Conservation (phyloP, 2,113 vertebrate genomes). For the Megalops atlanticus region DNA sequence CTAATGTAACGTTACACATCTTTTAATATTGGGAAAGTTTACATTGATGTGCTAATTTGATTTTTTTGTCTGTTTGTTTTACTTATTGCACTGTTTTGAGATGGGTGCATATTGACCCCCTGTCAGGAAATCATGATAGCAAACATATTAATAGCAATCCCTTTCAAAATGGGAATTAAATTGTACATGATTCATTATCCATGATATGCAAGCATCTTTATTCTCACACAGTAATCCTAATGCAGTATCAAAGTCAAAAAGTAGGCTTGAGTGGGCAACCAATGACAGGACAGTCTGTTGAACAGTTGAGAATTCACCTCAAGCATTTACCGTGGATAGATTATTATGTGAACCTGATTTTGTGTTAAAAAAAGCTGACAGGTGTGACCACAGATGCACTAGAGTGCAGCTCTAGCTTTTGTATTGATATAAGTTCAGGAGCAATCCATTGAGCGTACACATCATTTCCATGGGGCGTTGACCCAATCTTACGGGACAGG, state of each 20-base stretch:
- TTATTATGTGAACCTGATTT: background rate
- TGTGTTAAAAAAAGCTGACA: background rate
- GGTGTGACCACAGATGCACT: background rate
- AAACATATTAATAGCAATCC: no score
- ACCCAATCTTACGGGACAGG: constrained; percentile 55
- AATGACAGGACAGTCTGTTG: background rate
- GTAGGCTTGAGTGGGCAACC: background rate
- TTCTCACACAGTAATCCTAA: no score
- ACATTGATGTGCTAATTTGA: no score
- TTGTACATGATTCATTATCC: no score
- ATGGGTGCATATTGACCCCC: no score
- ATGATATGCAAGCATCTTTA: no score
- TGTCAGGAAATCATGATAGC: no score
- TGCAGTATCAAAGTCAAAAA: background rate
- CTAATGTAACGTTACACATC: no score
- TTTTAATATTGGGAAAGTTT: no score
- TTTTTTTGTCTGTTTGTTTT: no score
- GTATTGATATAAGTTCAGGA: background rate
- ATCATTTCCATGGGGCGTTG: constrained; percentile 56
- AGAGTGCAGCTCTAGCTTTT: background rate
- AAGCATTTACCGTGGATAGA: background rate
- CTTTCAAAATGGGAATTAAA: no score
- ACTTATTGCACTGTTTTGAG: no score
- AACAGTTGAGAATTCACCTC: background rate
- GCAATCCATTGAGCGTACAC: constrained; percentile 37